Conservation (phyloP, 2,113 vertebrate genomes). For the Neoarius graeffei region DNA sequence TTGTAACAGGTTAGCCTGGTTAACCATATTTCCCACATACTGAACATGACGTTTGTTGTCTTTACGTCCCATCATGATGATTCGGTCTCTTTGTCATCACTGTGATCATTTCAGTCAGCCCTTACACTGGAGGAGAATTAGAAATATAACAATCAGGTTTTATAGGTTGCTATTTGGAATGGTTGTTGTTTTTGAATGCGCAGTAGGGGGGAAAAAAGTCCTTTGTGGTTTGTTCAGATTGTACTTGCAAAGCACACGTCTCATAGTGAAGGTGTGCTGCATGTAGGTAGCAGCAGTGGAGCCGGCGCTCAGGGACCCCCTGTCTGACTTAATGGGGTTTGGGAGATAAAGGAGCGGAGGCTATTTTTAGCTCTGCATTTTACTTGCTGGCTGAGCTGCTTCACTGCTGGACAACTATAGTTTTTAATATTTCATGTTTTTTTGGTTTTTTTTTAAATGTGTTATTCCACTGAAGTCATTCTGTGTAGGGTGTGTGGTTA, state of each 20-base stretch:
- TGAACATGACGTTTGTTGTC: neutral
- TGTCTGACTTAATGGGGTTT: conserved; percentile 62
- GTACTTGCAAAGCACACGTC: conserved; percentile 1
- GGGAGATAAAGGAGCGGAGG: conserved; percentile 45
- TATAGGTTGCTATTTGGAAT: neutral
- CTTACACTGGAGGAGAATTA: neutral
- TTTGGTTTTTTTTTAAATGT: neutral
- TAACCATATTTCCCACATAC: neutral
- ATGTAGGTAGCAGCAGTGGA: conserved; percentile 37
- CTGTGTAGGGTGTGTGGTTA: neutral
- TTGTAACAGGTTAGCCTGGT: neutral
- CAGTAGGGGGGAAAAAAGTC: neutral
- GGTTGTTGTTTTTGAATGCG: neutral
- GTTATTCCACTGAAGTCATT: neutral
- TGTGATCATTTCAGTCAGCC: neutral
- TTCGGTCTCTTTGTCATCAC: neutral
- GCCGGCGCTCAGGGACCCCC: conserved; percentile 65
- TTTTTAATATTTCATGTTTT: neutral
- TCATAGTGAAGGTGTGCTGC: conserved; percentile 13
- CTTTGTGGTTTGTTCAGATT: neutral
- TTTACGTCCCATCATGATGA: neutral
- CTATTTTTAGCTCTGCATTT: conserved; percentile 74
- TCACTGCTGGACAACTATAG: neutral
- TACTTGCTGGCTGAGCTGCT: conserved; percentile 51
- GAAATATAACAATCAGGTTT: neutral